These are phyloP conservation scores for Elachura formosa DNA, from an alignment of 2,113 vertebrate species.

Conservation along the genomic window DNA sequence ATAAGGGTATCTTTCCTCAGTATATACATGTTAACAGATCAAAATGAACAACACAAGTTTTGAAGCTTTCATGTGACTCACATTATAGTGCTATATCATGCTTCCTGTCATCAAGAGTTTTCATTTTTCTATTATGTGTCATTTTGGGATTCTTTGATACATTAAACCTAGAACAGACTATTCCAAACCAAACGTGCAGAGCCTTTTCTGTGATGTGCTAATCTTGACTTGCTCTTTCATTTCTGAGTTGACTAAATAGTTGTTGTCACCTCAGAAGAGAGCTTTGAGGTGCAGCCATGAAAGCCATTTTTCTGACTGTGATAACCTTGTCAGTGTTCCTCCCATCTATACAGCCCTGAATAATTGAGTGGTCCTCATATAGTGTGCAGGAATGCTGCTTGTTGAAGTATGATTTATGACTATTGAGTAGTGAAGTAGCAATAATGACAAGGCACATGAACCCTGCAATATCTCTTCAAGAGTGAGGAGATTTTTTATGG, in stretches of 20 bases:
- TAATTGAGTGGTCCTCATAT: neutral
- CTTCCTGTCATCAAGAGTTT: neutral
- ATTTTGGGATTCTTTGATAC: neutral
- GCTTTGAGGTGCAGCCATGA: neutral
- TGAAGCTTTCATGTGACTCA: neutral
- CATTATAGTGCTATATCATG: rapidly evolving
- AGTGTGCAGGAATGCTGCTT: neutral
- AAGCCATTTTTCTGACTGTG: neutral
- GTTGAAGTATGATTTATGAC: neutral
- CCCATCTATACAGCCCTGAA: too few relatives aligned
- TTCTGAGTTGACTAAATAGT: neutral
- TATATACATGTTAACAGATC: neutral
- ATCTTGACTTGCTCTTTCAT: neutral
- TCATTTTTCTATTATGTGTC: neutral
- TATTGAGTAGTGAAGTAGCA: neutral
- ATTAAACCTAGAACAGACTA: neutral
- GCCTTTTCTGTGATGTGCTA: neutral
- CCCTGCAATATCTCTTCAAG: neutral
- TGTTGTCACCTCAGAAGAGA: neutral
- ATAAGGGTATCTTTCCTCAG: neutral
- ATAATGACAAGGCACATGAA: neutral
- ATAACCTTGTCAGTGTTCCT: neutral
- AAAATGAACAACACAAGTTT: neutral
- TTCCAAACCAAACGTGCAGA: neutral
- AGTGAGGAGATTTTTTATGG: neutral